Percentiles rank a stretch among this genome's conserved stretches.
Evolutionary conservation across 2,113 vertebrate genomes (phyloP).

Genomic region (Vimba vimba): DNA sequence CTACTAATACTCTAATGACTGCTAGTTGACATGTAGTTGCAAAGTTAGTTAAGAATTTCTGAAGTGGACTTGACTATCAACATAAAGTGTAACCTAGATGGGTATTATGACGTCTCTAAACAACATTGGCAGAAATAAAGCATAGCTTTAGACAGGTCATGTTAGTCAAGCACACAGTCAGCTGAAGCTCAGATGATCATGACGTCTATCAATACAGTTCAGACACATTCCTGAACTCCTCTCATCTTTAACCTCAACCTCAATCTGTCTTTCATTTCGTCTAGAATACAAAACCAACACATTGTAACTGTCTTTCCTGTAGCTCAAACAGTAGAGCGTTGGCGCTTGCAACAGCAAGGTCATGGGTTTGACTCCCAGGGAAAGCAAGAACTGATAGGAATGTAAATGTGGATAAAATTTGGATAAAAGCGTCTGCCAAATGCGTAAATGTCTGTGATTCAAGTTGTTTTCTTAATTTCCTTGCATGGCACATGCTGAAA

Average conservation of each 20-base stretch:
- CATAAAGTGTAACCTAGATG: not conserved
- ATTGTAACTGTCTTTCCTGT: not conserved
- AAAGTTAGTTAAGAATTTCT: no score
- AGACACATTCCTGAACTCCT: not conserved
- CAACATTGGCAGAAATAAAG: not conserved
- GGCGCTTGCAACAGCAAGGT: no score
- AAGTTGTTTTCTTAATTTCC: not conserved
- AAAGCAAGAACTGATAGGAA: no score
- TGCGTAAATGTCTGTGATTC: not conserved
- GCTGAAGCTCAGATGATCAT: not conserved
- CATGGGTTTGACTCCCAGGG: no score
- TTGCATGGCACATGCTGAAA: not conserved
- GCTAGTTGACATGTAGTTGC: no score
- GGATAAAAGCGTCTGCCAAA: no score
- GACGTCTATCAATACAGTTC: not conserved
- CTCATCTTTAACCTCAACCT: not conserved
- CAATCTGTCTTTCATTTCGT: not conserved
- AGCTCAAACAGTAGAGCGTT: no score
- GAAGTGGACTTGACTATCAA: no score
- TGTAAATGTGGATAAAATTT: no score
- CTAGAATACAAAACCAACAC: not conserved
- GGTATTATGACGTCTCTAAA: not conserved
- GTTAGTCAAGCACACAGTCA: not conserved
- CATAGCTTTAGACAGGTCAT: not conserved
- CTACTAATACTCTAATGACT: no score